Evolutionary conservation across 92 coral and sea anemone genomes (phyloP).

Genomic region (Porites rus): DNA sequence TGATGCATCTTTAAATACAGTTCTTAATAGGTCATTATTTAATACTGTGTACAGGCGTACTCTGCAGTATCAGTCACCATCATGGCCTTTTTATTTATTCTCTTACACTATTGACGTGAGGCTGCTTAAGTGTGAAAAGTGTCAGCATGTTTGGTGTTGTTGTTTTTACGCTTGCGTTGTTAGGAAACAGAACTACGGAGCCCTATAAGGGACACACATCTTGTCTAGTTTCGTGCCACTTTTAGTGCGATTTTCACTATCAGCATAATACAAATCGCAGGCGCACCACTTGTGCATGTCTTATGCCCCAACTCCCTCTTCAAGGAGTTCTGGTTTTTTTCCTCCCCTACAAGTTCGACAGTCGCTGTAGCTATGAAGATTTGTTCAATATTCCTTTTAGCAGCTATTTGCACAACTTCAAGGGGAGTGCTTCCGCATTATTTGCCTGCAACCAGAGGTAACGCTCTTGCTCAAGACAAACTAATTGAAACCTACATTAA

Average conservation of each 20-base stretch:
- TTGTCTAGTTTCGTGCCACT: slow-evolving; percentile 15
- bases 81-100: no score
- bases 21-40: no score
- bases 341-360: no score
- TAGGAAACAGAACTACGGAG: not conserved
- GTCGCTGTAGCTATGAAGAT: not conserved
- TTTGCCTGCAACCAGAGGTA: not conserved
- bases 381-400: not conserved
- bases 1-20: no score
- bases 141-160: no score
- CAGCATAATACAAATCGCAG: not conserved
- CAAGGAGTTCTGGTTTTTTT: not conserved
- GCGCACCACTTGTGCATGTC: not conserved
- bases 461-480: slow-evolving; percentile 28
- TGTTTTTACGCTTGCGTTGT: no score
- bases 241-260: slow-evolving; percentile 21
- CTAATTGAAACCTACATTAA: slow-evolving; percentile 39
- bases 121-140: no score
- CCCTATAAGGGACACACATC: slow-evolving; percentile 24
- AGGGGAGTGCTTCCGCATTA: slow-evolving; percentile 12
- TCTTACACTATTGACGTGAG: no score
- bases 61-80: no score
- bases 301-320: not conserved
- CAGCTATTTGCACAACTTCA: not conserved
- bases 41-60: no score